phyloP scores from a whole-genome alignment of 2,888 invertebrate species.

The Chesias legatella region DNA sequence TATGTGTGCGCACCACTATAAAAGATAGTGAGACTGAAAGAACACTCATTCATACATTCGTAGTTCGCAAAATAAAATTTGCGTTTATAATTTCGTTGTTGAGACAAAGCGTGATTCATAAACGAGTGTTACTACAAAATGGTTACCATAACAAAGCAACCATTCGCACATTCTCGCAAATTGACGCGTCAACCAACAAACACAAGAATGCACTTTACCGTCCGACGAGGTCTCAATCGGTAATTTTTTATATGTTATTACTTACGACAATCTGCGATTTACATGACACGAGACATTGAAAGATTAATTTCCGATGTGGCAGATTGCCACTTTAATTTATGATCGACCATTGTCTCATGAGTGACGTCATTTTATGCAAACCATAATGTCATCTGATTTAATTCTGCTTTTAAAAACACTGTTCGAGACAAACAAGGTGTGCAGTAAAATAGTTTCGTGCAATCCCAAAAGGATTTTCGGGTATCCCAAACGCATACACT shows the following conservation, averaged over 20 bases:
- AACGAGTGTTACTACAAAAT: slow-evolving; percentile 36
- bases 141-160: slow-evolving; percentile 46
- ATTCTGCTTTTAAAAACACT: slow-evolving; percentile 38
- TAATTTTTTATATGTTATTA: slow-evolving; percentile 69
- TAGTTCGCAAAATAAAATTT: slow-evolving; percentile 28
- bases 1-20: no score
- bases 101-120: slow-evolving; percentile 47
- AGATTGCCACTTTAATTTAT: slow-evolving; percentile 76
- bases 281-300: slow-evolving; percentile 64
- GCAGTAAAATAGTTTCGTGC: no score
- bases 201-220: slow-evolving; percentile 77
- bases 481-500: no score
- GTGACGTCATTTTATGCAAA: slow-evolving; percentile 67
- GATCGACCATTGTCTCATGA: slow-evolving; percentile 71
- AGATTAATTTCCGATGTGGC: slow-evolving; percentile 77
- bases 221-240: slow-evolving; percentile 63
- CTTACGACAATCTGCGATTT: slow-evolving; percentile 55
- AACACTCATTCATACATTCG: slow-evolving; percentile 23
- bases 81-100: slow-evolving; percentile 33
- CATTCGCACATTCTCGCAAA: slow-evolving; percentile 72
- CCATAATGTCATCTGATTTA: slow-evolving; percentile 52
- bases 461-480: no score
- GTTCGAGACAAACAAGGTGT: slow-evolving; percentile 6
- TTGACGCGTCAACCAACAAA: slow-evolving; percentile 61
- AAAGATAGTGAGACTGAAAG: slow-evolving; percentile 19